Percentiles rank a stretch among this genome's conserved stretches.
These are phyloP conservation scores for Tenthredo scrophulariae DNA, from an alignment of 2,888 invertebrate genomes.

Conservation along the genomic window DNA sequence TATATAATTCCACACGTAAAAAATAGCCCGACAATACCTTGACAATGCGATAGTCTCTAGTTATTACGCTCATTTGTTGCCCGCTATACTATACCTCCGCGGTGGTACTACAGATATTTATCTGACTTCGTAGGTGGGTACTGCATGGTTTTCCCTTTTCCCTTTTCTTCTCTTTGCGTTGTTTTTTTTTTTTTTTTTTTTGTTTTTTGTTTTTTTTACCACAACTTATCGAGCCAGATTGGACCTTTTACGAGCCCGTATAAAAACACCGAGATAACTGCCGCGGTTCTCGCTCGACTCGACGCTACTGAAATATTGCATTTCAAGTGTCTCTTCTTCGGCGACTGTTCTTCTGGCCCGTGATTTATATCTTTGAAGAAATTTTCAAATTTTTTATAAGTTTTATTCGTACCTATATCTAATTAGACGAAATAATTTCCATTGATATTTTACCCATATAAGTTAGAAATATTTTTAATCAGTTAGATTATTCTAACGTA, in stretches of 20 bases:
- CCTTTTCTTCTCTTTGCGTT: no score
- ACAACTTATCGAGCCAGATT: slow-evolving; percentile 57
- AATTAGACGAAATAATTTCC: no score
- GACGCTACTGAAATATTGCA: slow-evolving; percentile 52
- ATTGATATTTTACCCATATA: no score
- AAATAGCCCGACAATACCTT: slow-evolving; percentile 64
- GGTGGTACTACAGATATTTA: slow-evolving; percentile 36
- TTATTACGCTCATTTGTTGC: slow-evolving; percentile 64
- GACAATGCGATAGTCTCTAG: slow-evolving; percentile 48
- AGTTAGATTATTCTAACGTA: no score
- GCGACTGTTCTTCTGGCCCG: neutral
- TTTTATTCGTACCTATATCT: no score
- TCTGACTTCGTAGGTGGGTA: slow-evolving; percentile 56
- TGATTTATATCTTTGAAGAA: neutral
- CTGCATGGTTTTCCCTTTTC: slow-evolving; percentile 23
- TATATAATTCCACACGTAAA: slow-evolving; percentile 64
- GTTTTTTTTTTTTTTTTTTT: neutral
- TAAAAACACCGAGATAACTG: slow-evolving; percentile 59
- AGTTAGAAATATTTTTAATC: no score
- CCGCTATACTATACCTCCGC: slow-evolving; percentile 36
- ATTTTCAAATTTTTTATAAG: no score
- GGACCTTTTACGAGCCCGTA: slow-evolving; percentile 56
- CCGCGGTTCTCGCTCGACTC: neutral
- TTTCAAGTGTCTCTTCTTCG: neutral
- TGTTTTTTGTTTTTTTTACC: neutral